Base-by-base conservation (phyloP, 2,797 vertebrate species). In the Enteromius mattozi region DNA sequence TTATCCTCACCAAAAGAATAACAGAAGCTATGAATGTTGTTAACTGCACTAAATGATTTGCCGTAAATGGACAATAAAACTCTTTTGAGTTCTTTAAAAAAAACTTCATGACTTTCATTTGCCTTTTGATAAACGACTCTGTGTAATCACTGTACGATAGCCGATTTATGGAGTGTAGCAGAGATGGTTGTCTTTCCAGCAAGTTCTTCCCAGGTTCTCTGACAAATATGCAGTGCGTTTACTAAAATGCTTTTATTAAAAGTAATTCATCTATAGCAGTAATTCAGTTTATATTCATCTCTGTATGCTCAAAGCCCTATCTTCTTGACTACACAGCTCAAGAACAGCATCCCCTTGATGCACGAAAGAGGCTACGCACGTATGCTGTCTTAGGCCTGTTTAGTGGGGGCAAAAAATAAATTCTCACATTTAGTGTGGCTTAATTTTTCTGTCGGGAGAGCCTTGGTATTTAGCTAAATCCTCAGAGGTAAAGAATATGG, bases 401-500 rank as follows among this genome's bases (percentile, higher is more conserved):
- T 65, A 59, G 35, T 72, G 45, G 59, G 56, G 21, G 4, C 37
- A 70, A 83, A 78, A 86, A 82, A 82, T 30, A 47, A 3, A 37
- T 37, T 71, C 70, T 76, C 42, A 17, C 35, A 74, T 86, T 79
- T 59, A 76, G 78, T 66, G 3, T 49, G 45, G 54, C 54, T 21
- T 56, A 37, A 68, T 72, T 37, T 81, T 71, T 78, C 35, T 49
- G 17, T 42, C 7, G 2, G 59, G 72, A 84, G 17, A 56, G n/a
- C 61, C 61, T 24, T 35, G 9, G 35, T 65, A 1, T 86, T 49
- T 42, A 1, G 45, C 19, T 40, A n/a, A 86, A 86, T 17, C 42
- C 82, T 85, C 75, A 13, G 42, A 71, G 86, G 70, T 65, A 65
- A 49, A 80, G 51, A 85, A 89, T 88, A 70, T 84, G 86, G 86